phyloP scores from a whole-genome alignment of 2,113 vertebrate species.

The Hyperopisus bebe region DNA sequence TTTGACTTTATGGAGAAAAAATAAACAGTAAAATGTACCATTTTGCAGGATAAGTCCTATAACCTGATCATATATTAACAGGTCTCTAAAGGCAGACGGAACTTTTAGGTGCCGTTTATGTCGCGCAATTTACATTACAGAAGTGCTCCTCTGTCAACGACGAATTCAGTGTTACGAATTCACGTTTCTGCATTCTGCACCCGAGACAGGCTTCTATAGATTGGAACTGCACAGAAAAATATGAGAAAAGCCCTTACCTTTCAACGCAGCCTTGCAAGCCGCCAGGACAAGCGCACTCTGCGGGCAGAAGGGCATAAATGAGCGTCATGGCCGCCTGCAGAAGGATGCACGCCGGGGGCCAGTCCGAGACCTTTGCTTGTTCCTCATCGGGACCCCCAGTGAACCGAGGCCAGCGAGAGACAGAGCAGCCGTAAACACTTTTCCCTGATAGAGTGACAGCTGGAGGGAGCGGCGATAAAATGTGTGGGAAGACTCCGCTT shows the following conservation, averaged over 20 bases:
- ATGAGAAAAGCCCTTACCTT: constrained; percentile 43
- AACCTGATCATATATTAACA: neutral
- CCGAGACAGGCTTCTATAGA: neutral
- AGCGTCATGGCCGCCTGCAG: constrained; percentile 19
- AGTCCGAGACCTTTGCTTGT: constrained; percentile 39
- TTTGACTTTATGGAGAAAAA: neutral
- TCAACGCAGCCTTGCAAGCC: constrained; percentile 20
- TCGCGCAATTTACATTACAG: neutral
- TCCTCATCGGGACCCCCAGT: constrained; percentile 28
- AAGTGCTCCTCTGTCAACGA: neutral
- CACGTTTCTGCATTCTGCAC: neutral
- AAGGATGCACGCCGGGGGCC: constrained; percentile 43
- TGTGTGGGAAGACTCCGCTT: constrained; percentile 52
- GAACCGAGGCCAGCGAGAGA: constrained; percentile 35
- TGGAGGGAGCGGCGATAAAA: constrained; percentile 53
- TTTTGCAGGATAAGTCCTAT: neutral
- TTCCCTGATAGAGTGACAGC: constrained; percentile 55
- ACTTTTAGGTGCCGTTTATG: neutral
- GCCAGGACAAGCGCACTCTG: constrained; percentile 24
- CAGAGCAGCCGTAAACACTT: constrained; percentile 52
- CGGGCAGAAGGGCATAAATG: constrained; percentile 26
- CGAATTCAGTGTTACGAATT: neutral
- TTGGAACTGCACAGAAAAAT: neutral
- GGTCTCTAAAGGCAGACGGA: neutral
- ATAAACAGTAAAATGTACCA: neutral